Evolutionary conservation across 2,888 invertebrate species (phyloP), one percentile per base, ranked within the genome.

Genomic region (Bruchidius siliquastri): DNA sequence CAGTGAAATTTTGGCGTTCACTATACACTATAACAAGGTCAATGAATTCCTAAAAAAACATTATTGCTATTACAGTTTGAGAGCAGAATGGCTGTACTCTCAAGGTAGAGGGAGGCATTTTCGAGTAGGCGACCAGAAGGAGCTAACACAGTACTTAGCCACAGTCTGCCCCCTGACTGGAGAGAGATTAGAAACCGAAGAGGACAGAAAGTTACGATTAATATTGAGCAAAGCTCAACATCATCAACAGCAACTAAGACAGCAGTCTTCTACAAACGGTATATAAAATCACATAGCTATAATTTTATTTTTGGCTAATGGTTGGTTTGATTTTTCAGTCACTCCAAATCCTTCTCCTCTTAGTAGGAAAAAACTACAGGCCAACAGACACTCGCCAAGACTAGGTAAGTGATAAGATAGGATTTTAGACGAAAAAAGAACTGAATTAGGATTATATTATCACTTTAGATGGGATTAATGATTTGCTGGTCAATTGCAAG

Each of bases 41-140:
- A n/a, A n/a, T n/a, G n/a, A n/a, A n/a, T n/a, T n/a, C n/a, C n/a
- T n/a, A n/a, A n/a, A n/a, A n/a, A n/a, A n/a, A n/a, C n/a, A n/a
- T n/a, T 26, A 8, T 26, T 26, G 26, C 18, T 10, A 10, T 68
- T 81, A 74, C 85, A 96, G 97, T 85, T 88, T 97, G 79, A 94
- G 95, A 88, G 97, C 96, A 0, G 97, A 97, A 85, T 98, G 97
- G 97, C 88, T 97, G 74, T 97, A 96, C 87, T 96, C 96, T 77
- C 97, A 97, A 88, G 97, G 97, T 70, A 92, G 95, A 81, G 97
- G 97, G 0, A 90, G 96, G 75, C 94, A 96, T 85, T 97, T 93
- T 88, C 92, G 94, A 73, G 88, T 92, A 20, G 97, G 97, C 0
- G 95, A 97, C 83, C 97, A 97, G 81, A 88, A 90, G 20, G 92